A percentile compares a stretch with the other conserved stretches of the same genome.
Evolutionary conservation across 2,797 vertebrate genomes (phyloP).

Genomic region (Anableps anableps): DNA sequence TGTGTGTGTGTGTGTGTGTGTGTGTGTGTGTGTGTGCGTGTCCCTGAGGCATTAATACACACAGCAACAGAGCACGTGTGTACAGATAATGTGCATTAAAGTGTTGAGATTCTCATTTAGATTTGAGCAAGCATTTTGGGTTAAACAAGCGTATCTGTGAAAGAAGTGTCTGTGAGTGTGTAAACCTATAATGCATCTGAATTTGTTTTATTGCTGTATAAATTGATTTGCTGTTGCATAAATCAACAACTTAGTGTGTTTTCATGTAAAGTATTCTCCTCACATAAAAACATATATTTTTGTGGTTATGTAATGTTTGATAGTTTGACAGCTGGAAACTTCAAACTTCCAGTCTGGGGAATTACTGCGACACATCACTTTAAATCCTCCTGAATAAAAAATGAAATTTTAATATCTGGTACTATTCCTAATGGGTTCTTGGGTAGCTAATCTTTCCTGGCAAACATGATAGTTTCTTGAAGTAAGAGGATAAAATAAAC

Average conservation of each 20-base stretch:
- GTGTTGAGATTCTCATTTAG: conserved; percentile 42
- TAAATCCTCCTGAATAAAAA: conserved; percentile 60
- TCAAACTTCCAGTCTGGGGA: conserved; percentile 22
- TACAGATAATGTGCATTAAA: conserved; percentile 33
- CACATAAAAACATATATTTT: not conserved
- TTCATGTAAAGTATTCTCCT: conserved; percentile 2
- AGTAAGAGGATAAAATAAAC: conserved; percentile 35
- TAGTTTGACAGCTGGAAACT: conserved; percentile 32
- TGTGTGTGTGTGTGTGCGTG: conserved; percentile 18
- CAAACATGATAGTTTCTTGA: conserved; percentile 47
- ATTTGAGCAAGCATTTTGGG: conserved; percentile 18
- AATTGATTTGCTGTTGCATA: conserved; percentile 10
- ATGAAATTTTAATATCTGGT: conserved; percentile 52
- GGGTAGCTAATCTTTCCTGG: conserved; percentile 47
- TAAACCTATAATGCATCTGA: not conserved
- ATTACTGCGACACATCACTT: conserved; percentile 44
- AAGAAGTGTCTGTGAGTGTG: not conserved
- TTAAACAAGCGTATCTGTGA: conserved; percentile 2
- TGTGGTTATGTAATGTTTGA: conserved; percentile 10
- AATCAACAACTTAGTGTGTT: conserved; percentile 2
- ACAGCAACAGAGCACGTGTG: conserved; percentile 20
- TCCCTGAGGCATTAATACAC: conserved; percentile 44
- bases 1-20: too few species aligned
- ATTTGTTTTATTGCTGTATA: not conserved
- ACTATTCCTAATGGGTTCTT: conserved; percentile 44